A percentile compares a stretch with the other conserved stretches of the same genome.
Conservation (phyloP, 2,888 invertebrate genomes). For the Tipula vernalis region DNA sequence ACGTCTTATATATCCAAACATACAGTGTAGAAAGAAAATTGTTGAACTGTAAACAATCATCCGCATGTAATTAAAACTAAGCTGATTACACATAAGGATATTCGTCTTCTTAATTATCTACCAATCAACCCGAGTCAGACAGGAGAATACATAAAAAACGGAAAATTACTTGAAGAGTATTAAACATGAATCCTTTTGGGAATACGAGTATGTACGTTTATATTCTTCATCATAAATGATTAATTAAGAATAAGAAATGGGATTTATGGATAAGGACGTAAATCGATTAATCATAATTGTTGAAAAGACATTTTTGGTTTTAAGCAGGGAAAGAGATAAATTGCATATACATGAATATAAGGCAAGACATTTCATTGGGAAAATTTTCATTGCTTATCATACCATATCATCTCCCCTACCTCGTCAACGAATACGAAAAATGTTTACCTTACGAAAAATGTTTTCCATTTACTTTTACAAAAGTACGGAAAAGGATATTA, state of each 20-base stretch:
- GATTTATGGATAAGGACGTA: neutral
- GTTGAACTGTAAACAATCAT: neutral
- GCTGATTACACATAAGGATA: neutral
- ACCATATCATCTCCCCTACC: neutral
- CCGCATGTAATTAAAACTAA: neutral
- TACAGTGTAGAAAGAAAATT: neutral
- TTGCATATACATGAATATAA: neutral
- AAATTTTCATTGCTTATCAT: neutral
- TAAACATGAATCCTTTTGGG: neutral
- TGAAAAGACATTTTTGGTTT: neutral
- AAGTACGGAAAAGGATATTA: neutral
- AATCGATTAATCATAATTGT: neutral
- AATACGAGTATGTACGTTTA: neutral
- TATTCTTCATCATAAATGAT: neutral
- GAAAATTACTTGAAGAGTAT: neutral
- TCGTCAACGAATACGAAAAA: neutral
- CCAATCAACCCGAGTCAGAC: neutral
- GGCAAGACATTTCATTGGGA: neutral
- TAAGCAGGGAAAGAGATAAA: neutral
- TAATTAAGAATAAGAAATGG: neutral
- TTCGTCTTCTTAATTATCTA: neutral
- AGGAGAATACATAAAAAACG: neutral
- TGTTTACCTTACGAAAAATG: neutral
- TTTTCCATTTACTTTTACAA: neutral
- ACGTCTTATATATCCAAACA: neutral